These are phyloP conservation scores for Hylaeus volcanicus DNA, from an alignment of 1,140 invertebrate species.

Conservation along the genomic window DNA sequence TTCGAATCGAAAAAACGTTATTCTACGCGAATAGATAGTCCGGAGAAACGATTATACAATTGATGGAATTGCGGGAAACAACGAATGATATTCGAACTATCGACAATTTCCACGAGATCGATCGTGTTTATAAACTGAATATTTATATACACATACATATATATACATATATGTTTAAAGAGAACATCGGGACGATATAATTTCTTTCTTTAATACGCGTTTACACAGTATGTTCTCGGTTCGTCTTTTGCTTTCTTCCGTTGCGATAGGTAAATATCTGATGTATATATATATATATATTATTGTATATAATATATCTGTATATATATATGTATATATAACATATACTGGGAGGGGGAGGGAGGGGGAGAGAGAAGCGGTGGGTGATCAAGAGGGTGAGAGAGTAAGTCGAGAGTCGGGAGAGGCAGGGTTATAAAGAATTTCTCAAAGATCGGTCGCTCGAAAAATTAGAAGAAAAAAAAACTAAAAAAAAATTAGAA, in stretches of 20 bases:
- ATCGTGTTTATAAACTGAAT: slow-evolving; percentile 28
- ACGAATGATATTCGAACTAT: slow-evolving; percentile 25
- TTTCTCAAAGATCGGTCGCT: slow-evolving; percentile 11
- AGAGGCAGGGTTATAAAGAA: slow-evolving; percentile 4
- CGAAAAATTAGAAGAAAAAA: slow-evolving; percentile 19
- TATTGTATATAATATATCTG: slow-evolving; percentile 60
- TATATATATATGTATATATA: slow-evolving; percentile 35
- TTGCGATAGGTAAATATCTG: slow-evolving; percentile 51
- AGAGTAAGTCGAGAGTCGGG: slow-evolving; percentile 25
- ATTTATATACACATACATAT: slow-evolving; percentile 16
- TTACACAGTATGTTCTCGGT: slow-evolving; percentile 10
- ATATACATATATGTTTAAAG: slow-evolving; percentile 24
- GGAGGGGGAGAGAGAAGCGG: slow-evolving; percentile 15
- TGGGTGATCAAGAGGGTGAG: background rate
- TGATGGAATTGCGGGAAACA: slow-evolving; percentile 26
- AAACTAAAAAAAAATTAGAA: slow-evolving; percentile 4
- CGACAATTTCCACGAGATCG: slow-evolving; percentile 33
- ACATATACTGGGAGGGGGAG: slow-evolving; percentile 51
- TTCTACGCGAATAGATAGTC: background rate
- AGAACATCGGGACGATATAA: background rate
- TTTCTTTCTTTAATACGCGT: slow-evolving; percentile 1
- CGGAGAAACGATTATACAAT: slow-evolving; percentile 1
- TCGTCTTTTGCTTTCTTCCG: slow-evolving; percentile 7
- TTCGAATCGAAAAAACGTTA: background rate
- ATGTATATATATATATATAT: slow-evolving; percentile 61